Percentiles rank a stretch among this genome's conserved stretches.
Conservation (phyloP, 2,797 vertebrate genomes). For the Pteronotus mesoamericanus region DNA sequence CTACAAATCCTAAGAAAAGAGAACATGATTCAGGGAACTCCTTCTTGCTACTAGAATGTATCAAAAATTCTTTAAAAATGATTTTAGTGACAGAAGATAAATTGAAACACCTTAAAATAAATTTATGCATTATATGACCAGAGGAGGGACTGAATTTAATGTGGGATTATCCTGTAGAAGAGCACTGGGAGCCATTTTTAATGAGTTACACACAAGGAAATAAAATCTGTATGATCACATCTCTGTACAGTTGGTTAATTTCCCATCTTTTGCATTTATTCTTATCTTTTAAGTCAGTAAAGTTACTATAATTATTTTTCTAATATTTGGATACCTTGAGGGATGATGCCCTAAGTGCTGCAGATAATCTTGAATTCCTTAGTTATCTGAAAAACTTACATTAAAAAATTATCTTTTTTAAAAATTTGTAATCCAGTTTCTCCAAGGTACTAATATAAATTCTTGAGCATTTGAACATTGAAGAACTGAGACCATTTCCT, state of each 20-base stretch:
- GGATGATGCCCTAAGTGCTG: background rate
- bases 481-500: background rate
- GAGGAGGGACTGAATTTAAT: background rate
- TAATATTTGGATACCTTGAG: background rate
- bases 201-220: background rate
- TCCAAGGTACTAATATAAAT: background rate
- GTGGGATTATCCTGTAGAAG: background rate
- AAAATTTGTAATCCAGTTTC: background rate
- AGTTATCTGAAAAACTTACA: background rate
- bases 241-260: background rate
- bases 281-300: background rate
- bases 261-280: background rate
- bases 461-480: background rate
- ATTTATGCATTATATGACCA: background rate
- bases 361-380: background rate
- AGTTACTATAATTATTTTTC: background rate
- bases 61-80: conserved; percentile 2
- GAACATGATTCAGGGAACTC: background rate
- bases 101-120: background rate
- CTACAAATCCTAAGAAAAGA: background rate
- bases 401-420: background rate
- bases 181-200: background rate
- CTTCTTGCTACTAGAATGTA: background rate
- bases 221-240: background rate
- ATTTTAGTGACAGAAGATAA: background rate